phyloP scores from a whole-genome alignment of 64 coral and sea anemone genomes.

The Montipora capricornis region DNA sequence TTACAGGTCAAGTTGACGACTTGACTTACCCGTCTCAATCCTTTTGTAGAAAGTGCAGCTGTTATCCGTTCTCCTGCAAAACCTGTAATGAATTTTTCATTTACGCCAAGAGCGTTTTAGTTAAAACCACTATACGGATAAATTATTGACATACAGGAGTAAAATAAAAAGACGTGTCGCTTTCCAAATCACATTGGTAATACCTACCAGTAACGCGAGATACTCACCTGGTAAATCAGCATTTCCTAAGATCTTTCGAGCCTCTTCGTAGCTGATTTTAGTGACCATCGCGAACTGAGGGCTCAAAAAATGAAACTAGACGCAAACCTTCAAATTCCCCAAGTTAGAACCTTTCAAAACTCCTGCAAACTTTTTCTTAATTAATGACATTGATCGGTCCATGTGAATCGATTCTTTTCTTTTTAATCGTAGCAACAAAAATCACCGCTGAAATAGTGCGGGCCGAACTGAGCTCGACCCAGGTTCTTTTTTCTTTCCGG shows the following conservation, averaged over 20 bases:
- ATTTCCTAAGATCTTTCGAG: constrained; percentile 27
- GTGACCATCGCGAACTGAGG: not conserved
- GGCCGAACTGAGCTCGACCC: not conserved
- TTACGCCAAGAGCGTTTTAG: not conserved
- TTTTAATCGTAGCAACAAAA: constrained; percentile 24
- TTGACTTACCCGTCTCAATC: not conserved
- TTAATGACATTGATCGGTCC: too few relatives aligned
- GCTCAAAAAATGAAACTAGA: not conserved
- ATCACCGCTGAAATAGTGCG: constrained; percentile 15
- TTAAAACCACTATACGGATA: too few relatives aligned
- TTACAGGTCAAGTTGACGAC: not conserved
- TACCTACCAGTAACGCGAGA: too few relatives aligned
- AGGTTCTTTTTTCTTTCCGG: not conserved
- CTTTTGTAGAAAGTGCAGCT: not conserved
- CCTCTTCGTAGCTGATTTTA: constrained; percentile 43
- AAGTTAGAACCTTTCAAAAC: too few relatives aligned
- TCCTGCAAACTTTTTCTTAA: too few relatives aligned
- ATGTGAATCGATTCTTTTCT: not conserved
- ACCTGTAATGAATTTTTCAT: not conserved
- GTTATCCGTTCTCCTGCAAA: not conserved
- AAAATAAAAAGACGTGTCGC: not conserved
- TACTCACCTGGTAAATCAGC: constrained; percentile 53
- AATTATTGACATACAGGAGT: too few relatives aligned
- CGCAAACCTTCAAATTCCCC: not conserved
- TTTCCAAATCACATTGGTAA: not conserved